Evolutionary conservation across 2,113 vertebrate species (phyloP).

Genomic region (Trogon melanurus): DNA sequence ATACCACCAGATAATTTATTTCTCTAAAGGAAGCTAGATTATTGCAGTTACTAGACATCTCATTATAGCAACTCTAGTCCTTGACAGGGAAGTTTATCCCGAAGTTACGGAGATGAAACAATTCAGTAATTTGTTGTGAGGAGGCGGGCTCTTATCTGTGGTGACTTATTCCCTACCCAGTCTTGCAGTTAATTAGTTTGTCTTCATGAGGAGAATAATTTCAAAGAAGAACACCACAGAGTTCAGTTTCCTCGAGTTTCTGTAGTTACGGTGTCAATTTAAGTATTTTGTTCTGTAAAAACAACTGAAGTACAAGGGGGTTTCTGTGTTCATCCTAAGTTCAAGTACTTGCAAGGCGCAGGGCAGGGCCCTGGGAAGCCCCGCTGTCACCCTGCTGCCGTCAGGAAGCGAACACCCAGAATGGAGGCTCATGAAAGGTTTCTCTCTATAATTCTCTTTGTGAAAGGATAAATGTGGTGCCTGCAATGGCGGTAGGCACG

Average conservation of each 20-base stretch:
- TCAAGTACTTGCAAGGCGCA: rapidly evolving
- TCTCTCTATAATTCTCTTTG: not conserved
- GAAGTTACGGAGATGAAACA: not conserved
- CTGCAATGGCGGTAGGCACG: not conserved
- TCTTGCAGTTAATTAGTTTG: conserved; percentile 35
- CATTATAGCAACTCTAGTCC: not conserved
- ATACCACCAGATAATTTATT: not conserved
- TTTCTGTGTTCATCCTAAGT: not conserved
- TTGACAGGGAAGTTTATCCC: conserved; percentile 7
- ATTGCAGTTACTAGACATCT: not conserved
- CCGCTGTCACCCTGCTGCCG: not conserved
- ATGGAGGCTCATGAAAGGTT: not conserved
- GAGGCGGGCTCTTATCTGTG: not conserved
- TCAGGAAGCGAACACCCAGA: rapidly evolving
- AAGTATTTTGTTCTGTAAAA: not conserved
- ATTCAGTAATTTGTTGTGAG: not conserved
- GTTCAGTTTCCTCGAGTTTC: not conserved
- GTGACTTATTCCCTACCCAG: not conserved
- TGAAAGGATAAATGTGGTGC: not conserved
- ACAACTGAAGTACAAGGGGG: not conserved
- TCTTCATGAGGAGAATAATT: not conserved
- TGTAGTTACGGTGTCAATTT: not conserved
- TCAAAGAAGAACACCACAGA: not conserved
- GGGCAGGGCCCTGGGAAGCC: no score
- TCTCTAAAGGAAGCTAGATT: not conserved